phyloP scores from a whole-genome alignment of 1,140 invertebrate genomes.

The Bombus confusus region DNA sequence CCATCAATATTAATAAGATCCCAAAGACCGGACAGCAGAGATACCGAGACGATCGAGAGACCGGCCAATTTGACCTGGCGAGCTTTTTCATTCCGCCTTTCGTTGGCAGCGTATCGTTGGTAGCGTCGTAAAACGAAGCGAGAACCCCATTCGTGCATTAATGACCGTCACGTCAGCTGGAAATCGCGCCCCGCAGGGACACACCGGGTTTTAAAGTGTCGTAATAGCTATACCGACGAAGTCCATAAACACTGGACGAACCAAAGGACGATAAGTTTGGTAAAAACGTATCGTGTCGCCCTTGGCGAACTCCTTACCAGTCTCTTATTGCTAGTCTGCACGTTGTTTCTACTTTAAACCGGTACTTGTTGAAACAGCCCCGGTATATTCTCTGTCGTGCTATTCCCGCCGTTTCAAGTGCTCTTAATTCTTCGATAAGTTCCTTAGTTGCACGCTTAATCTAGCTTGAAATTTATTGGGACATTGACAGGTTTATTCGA shows the following conservation, averaged over 20 bases:
- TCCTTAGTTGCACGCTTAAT: neutral
- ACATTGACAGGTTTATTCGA: neutral
- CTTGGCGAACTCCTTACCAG: slow-evolving; percentile 40
- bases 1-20: slow-evolving; percentile 72
- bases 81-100: neutral
- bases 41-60: slow-evolving; percentile 10
- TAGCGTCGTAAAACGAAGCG: slow-evolving; percentile 29
- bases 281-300: slow-evolving; percentile 47
- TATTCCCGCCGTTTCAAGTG: neutral
- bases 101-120: neutral
- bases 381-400: neutral
- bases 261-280: slow-evolving; percentile 33
- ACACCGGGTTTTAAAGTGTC: slow-evolving; percentile 55
- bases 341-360: neutral
- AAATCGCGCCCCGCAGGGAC: slow-evolving; percentile 48
- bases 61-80: slow-evolving; percentile 55
- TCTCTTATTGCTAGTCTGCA: slow-evolving; percentile 9
- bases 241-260: slow-evolving; percentile 49
- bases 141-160: slow-evolving; percentile 51
- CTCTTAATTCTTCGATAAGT: slow-evolving; percentile 10
- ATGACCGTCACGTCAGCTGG: slow-evolving; percentile 40
- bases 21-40: slow-evolving; percentile 27
- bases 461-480: neutral
- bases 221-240: slow-evolving; percentile 48
- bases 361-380: slow-evolving; percentile 9